phyloP scores from a whole-genome alignment of 2,888 invertebrate genomes.

The Acrobeloides nanus region DNA sequence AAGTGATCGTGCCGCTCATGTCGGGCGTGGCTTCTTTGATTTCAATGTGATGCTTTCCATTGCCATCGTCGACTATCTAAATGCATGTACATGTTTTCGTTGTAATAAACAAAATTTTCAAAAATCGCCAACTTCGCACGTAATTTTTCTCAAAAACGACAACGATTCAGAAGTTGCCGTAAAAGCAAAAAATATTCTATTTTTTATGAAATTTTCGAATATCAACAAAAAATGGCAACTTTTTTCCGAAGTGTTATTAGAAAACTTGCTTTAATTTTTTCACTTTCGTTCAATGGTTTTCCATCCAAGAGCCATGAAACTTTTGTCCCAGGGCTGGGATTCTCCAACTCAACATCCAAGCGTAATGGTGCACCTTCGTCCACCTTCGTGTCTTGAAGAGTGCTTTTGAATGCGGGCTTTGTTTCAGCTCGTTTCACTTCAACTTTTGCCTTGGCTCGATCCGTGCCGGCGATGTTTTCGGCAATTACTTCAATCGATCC shows the following conservation, averaged over 20 bases:
- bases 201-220: no score
- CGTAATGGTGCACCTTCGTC: conserved; percentile 13
- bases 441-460: conserved; percentile 13
- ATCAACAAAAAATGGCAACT: no score
- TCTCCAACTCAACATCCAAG: conserved; percentile 10
- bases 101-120: no score
- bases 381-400: conserved; percentile 6
- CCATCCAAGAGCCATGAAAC: conserved; percentile 18
- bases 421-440: conserved; percentile 9
- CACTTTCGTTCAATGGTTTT: conserved; percentile 12
- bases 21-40: conserved; percentile 58
- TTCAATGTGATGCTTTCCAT: conserved; percentile 60
- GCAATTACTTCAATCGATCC: conserved; percentile 66
- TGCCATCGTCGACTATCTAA: conserved; percentile 35
- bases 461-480: conserved; percentile 51
- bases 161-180: no score
- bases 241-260: no score
- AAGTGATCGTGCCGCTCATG: conserved; percentile 29
- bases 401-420: conserved; percentile 10
- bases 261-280: background rate
- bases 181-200: no score
- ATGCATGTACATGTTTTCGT: no score
- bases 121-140: no score
- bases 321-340: conserved; percentile 14
- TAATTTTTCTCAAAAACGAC: no score